Percentiles rank a stretch among this genome's conserved stretches.
phyloP scores from a whole-genome alignment of 30 jellyfish, hydroid and myxozoan genomes.

The Aurelia aurita region DNA sequence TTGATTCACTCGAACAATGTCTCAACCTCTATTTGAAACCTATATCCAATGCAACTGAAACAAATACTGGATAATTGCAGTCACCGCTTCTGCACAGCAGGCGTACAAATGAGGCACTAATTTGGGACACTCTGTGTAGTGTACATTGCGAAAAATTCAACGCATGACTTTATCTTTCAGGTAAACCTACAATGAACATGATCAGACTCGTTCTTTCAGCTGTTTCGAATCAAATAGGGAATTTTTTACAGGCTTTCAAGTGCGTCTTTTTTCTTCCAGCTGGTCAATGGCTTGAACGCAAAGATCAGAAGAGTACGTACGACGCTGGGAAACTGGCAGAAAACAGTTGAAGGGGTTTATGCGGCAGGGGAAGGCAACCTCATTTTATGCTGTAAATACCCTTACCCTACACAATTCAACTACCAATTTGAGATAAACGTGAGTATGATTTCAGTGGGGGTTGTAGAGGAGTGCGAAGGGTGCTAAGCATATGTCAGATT shows the following conservation, averaged over 20 bases:
- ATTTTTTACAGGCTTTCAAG: not conserved
- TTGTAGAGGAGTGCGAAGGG: too few relatives aligned
- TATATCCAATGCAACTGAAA: too few relatives aligned
- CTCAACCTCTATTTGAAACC: too few relatives aligned
- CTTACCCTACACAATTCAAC: not conserved
- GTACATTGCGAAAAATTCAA: too few relatives aligned
- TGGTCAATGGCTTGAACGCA: slow-evolving; percentile 12
- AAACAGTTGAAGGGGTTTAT: slow-evolving; percentile 38
- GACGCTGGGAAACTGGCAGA: slow-evolving; percentile 14
- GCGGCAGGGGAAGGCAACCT: not conserved
- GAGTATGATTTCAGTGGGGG: not conserved
- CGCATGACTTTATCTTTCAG: too few relatives aligned
- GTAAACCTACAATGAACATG: too few relatives aligned
- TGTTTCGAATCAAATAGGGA: not conserved
- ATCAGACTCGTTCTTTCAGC: too few relatives aligned
- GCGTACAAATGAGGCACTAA: not conserved
- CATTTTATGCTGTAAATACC: slow-evolving; percentile 20
- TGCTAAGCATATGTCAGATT: too few relatives aligned
- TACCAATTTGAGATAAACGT: slow-evolving; percentile 37
- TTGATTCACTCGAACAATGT: too few relatives aligned
- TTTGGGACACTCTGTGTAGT: not conserved
- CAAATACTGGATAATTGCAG: too few relatives aligned
- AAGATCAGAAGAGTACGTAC: slow-evolving; percentile 28
- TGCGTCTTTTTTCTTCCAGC: not conserved
- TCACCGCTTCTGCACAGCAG: too few relatives aligned